Percentiles rank a stretch among this genome's conserved stretches.
These are phyloP conservation scores for Chelmon rostratus DNA, from an alignment of 2,797 vertebrate genomes.

Conservation along the genomic window DNA sequence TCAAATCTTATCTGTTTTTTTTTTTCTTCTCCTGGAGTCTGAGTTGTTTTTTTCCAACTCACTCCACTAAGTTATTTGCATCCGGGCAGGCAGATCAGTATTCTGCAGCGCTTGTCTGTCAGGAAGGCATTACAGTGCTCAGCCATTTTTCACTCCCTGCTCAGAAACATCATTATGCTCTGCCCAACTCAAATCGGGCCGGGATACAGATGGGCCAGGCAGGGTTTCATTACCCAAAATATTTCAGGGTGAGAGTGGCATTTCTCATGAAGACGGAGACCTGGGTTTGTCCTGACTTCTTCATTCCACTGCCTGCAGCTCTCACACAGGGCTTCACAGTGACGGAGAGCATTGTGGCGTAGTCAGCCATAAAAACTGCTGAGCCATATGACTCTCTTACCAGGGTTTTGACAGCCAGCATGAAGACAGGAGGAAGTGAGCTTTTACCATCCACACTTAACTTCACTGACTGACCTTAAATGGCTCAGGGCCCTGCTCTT, in stretches of 20 bases:
- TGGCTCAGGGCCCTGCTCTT: not conserved
- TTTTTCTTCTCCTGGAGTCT: not conserved
- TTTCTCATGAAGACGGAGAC: constrained; percentile 64
- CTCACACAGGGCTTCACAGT: constrained; percentile 35
- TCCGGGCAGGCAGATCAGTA: constrained; percentile 55
- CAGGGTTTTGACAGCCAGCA: constrained; percentile 12
- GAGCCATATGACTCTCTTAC: constrained; percentile 45
- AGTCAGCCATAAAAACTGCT: constrained; percentile 59
- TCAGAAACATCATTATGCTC: constrained; percentile 67
- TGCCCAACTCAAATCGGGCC: constrained; percentile 43
- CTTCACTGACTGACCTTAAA: not conserved
- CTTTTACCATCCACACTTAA: constrained; percentile 11
- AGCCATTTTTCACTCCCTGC: constrained; percentile 70
- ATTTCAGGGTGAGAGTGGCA: constrained; percentile 48
- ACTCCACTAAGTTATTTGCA: constrained; percentile 22
- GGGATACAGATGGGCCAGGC: constrained; percentile 66
- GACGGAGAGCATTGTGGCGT: constrained; percentile 42
- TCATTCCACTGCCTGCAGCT: constrained; percentile 41
- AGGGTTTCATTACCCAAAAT: constrained; percentile 62
- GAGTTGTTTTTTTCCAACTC: constrained; percentile 1
- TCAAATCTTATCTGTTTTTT: not conserved
- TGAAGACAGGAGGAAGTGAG: constrained; percentile 22
- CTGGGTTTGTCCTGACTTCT: constrained; percentile 36
- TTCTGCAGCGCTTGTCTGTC: constrained; percentile 56
- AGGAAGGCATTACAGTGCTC: constrained; percentile 60